Percentiles rank a stretch among this genome's conserved stretches.
Conservation (phyloP, 2,888 invertebrate genomes). For the Alitta virens region DNA sequence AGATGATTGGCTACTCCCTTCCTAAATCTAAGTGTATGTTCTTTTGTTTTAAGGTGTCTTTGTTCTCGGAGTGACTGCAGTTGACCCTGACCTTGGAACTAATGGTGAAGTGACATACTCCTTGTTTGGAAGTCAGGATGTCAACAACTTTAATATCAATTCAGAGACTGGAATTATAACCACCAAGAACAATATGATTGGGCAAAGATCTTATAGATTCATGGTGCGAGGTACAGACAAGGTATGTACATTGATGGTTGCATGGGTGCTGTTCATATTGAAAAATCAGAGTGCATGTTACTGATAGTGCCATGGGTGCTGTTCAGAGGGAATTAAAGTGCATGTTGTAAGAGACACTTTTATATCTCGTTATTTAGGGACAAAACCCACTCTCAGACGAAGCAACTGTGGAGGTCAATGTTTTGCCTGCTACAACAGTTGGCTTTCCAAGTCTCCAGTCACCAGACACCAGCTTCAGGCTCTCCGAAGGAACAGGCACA, state of each 20-base stretch:
- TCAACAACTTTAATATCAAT: constrained; percentile 45
- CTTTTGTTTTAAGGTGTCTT: constrained; percentile 64
- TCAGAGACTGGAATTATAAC: constrained; percentile 59
- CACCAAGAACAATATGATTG: constrained; percentile 61
- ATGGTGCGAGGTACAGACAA: constrained; percentile 73
- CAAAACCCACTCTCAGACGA: constrained; percentile 68
- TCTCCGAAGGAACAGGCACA: constrained; percentile 58
- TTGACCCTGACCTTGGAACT: constrained; percentile 76
- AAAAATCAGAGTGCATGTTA: not conserved
- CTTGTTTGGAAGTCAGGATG: constrained; percentile 18
- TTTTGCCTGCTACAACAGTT: constrained; percentile 67
- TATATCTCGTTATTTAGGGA: constrained; percentile 65
- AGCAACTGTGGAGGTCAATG: constrained; percentile 73
- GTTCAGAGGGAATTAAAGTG: too few species aligned
- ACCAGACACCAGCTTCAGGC: constrained; percentile 59
- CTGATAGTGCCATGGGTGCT: not conserved
- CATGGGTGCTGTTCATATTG: not conserved
- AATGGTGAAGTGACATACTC: constrained; percentile 80
- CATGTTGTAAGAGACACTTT: too few species aligned
- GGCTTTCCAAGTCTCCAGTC: constrained; percentile 75
- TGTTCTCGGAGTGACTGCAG: constrained; percentile 85
- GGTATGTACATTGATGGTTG: constrained; percentile 29
- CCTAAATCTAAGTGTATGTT: too few species aligned
- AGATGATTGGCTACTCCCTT: too few species aligned
- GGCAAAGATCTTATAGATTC: constrained; percentile 66